phyloP scores from a whole-genome alignment of 35 echinoderm and acorn worm genomes.

The Eucidaris tribuloides region DNA sequence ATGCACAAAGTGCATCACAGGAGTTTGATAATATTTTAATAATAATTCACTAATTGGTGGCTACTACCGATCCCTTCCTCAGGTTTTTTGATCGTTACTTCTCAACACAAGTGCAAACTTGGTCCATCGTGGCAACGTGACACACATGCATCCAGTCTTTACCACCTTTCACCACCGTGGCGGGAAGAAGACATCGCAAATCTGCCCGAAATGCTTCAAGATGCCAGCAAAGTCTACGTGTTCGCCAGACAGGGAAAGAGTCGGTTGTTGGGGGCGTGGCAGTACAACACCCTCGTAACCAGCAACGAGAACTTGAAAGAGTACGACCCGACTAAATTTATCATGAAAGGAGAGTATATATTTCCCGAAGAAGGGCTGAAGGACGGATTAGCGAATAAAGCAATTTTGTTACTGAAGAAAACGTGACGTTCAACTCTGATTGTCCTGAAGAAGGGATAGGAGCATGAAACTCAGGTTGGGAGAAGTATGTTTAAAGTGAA shows the following conservation, averaged over 20 bases:
- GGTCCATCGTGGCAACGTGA: not conserved
- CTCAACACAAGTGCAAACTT: too few relatives aligned
- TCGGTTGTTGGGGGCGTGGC: constrained; percentile 54
- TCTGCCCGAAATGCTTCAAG: not conserved
- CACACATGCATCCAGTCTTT: not conserved
- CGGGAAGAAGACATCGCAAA: not conserved
- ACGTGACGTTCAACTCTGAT: too few relatives aligned
- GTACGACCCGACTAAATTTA: constrained; percentile 35
- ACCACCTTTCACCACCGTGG: constrained; percentile 1
- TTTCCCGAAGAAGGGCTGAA: constrained; percentile 1
- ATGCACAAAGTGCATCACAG: too few relatives aligned
- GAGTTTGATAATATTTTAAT: too few relatives aligned
- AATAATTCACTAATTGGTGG: too few relatives aligned
- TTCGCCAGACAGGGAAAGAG: constrained; percentile 78
- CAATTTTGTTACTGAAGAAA: not conserved
- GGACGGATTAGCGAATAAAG: not conserved
- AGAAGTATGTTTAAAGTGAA: too few relatives aligned
- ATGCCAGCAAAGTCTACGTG: constrained; percentile 24
- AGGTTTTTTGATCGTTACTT: too few relatives aligned
- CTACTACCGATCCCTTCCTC: too few relatives aligned
- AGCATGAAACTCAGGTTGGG: too few relatives aligned
- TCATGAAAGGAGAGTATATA: not conserved
- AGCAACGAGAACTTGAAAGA: constrained; percentile 68
- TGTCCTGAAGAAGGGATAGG: too few relatives aligned
- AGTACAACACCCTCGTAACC: constrained; percentile 22